Evolutionary conservation across 64 coral and sea anemone genomes (phyloP), one percentile per base, ranked within the genome.

Genomic region (Orbicella faveolata): DNA sequence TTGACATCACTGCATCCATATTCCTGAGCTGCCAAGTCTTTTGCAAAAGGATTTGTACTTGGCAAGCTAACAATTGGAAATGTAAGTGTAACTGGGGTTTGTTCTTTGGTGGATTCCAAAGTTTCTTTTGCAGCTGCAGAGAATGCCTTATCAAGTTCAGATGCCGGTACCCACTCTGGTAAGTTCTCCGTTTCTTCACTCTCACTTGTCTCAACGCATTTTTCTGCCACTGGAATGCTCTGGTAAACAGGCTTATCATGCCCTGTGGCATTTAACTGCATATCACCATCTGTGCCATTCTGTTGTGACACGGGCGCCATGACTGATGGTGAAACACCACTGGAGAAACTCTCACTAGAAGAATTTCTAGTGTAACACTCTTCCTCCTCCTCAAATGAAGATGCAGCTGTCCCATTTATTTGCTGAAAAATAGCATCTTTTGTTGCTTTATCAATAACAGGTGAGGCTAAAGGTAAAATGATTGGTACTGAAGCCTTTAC

Each of bases 41-140:
- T 85, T 12, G 82, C 82, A 85, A 85, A 85, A 85, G 82, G 82
- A 85, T 85, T 85, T 54, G 82, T 85, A 72, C 64, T 85, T 85
- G 82, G 82, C 14, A 85, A 73, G 64, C 82, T 85, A 30, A 85
- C 61, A 1, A 37, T 70, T 53, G 82, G 82, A 72, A 72, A 85
- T 18, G 64, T 72, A 12, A 85, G 68, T 52, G 65, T n/a, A 20
- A 62, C 20, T 16, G 65, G 36, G 37, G 37, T 72, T 19, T 85
- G 20, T 30, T 52, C 63, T 70, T 39, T 52, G 21, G 37, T 52
- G 1, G 82, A 52, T 72, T 34, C 36, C 39, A 65, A 14, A 37
- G 21, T 26, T 44, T 14, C 21, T 6, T 85, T 62, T 85, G 63
- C 23, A 23, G 44, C 82, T 15, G 82, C 82, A 85, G 82, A 72